Percentiles rank a stretch among this genome's conserved stretches.
Conservation (phyloP, 2,113 vertebrate genomes). For the Gambusia holbrooki region DNA sequence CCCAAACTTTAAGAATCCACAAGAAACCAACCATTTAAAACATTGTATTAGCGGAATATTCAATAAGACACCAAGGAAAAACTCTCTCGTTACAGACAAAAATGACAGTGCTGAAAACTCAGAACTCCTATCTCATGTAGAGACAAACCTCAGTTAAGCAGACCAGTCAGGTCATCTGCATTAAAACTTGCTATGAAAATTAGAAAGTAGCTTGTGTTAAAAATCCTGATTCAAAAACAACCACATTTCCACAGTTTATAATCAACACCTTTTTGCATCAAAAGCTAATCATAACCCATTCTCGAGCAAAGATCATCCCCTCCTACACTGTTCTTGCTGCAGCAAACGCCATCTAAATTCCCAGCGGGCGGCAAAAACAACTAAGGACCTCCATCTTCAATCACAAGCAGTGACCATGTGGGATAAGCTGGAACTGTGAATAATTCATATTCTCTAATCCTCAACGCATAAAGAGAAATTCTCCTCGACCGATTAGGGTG, state of each 20-base stretch:
- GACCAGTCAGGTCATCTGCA: background rate
- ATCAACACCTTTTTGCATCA: conserved; percentile 38
- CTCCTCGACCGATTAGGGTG: conserved; percentile 22
- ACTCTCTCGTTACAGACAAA: background rate
- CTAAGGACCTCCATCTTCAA: conserved; percentile 58
- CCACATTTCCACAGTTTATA: conserved; percentile 8
- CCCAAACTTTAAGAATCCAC: background rate
- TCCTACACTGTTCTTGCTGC: conserved; percentile 55
- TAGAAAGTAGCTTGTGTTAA: conserved; percentile 3
- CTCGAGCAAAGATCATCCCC: conserved; percentile 51
- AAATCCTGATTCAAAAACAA: conserved; percentile 18
- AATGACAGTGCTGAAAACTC: background rate
- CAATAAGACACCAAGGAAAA: background rate
- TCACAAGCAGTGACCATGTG: conserved; percentile 55
- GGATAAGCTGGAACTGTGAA: conserved; percentile 54
- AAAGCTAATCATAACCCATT: conserved; percentile 44
- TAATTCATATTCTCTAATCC: conserved; percentile 65
- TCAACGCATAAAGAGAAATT: conserved; percentile 36
- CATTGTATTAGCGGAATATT: background rate
- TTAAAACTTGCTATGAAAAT: conserved; percentile 10
- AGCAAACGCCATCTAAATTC: conserved; percentile 30
- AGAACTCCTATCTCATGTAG: background rate
- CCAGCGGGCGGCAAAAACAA: conserved; percentile 33
- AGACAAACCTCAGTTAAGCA: background rate
- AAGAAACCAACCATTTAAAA: background rate